phyloP scores from a whole-genome alignment of 1,140 invertebrate genomes.

The Littorina saxatilis region DNA sequence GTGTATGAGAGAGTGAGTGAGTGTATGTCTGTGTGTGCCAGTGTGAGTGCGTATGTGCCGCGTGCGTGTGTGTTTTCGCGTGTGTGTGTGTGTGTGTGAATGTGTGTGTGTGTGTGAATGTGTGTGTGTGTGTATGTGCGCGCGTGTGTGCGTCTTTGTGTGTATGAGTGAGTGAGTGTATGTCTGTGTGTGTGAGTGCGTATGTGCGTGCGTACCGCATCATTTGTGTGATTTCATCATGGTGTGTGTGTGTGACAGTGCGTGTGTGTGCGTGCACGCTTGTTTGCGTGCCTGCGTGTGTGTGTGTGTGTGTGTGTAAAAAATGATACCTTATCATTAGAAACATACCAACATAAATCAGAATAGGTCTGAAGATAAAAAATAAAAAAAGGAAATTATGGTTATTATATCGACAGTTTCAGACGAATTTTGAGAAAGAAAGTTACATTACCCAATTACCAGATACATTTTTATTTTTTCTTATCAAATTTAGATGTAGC shows the following conservation, averaged over 20 bases:
- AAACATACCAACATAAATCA: no score
- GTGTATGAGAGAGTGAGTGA: no score
- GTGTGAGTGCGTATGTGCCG: not conserved
- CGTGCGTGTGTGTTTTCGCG: not conserved
- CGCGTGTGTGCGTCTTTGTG: no score
- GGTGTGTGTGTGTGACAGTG: not conserved
- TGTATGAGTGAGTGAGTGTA: not conserved
- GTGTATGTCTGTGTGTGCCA: not conserved
- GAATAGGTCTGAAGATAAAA: not conserved
- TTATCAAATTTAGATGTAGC: not conserved
- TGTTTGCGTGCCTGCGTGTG: not conserved
- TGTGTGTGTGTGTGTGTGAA: not conserved
- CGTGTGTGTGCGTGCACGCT: constrained; percentile 6
- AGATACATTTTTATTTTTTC: not conserved
- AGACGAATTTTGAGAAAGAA: not conserved
- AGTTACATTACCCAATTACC: no score
- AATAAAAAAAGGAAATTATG: not conserved
- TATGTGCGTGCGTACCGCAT: not conserved
- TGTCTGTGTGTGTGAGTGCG: not conserved
- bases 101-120: not conserved
- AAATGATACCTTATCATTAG: no score
- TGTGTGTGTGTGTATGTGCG: not conserved
- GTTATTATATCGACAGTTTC: not conserved
- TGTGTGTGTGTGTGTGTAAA: not conserved
- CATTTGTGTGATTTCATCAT: not conserved